Evolutionary conservation across 2,888 invertebrate genomes (phyloP), one percentile per base, ranked within the genome.

Genomic region (Anodontia alba): DNA sequence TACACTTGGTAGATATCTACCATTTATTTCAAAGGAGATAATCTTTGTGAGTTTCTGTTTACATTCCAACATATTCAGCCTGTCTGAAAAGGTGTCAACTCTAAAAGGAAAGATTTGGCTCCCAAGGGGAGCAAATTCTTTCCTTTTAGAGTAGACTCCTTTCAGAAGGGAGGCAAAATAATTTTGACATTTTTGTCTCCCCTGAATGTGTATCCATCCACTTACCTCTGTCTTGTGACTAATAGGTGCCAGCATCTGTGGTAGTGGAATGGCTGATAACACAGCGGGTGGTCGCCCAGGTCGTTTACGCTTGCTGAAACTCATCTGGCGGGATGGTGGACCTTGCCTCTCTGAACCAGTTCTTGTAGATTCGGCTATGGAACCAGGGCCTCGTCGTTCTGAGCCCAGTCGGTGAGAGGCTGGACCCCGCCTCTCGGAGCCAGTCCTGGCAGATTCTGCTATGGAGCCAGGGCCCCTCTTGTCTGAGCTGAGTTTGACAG

Each of bases 281-380:
- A 81, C 79, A 23, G 78, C 76, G 3, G 81, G 75, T 15, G 81
- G 84, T 54, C 84, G 31, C 20, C 84, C 81, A 31, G 76, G 76
- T 8, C 71, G 54, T 23, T 70, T 36, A 2, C 76, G 67, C 33
- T 33, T 62, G 33, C 62, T 62, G 62, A 62, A 62, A 62, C 33
- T 33, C 62, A 62, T 62, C 15, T 23, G 62, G 17, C 23, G 7
- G 33, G 23, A 20, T 1, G 57, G 26, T 7, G n/a, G n/a, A 26
- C 57, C 29, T 38, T 12, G 38, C 12, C 38, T 38, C 10, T 20
- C 54, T 5, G 54, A 54, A 5, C 54, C 23, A 12, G 62, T 62
- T 20, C n/a, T 31, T 31, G 20, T 20, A 3, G 62, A 62, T 15
- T 62, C 62, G 3, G 62, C 20, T 20, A 33, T 20, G 5, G 62